Conservation (phyloP, 2,888 invertebrate species). For the Limnephilus lunatus region DNA sequence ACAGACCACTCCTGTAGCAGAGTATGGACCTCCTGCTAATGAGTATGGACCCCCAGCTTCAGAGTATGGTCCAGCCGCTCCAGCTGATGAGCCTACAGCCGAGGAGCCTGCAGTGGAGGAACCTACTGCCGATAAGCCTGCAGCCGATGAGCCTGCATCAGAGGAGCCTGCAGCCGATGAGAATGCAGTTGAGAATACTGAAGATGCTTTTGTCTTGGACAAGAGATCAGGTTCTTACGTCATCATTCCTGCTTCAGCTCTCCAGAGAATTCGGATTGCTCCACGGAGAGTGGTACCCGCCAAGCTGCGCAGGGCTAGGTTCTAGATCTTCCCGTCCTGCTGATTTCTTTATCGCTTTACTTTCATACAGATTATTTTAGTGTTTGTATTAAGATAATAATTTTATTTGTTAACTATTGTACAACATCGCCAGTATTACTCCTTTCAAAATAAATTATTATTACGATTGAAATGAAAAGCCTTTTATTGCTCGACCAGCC, state of each 20-base stretch:
- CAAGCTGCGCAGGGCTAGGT: slow-evolving; percentile 39
- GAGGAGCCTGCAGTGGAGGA: slow-evolving; percentile 33
- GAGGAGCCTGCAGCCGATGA: no score
- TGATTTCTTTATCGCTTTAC: background rate
- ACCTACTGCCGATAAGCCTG: slow-evolving; percentile 41
- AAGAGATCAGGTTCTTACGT: slow-evolving; percentile 45
- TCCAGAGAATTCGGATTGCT: slow-evolving; percentile 35
- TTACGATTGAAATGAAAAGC: background rate
- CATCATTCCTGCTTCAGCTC: slow-evolving; percentile 31
- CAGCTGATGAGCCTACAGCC: slow-evolving; percentile 6
- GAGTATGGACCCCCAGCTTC: slow-evolving; percentile 51
- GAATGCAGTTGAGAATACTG: no score
- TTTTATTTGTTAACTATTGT: background rate
- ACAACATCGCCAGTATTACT: background rate
- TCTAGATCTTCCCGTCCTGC: background rate
- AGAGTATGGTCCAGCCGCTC: slow-evolving; percentile 48
- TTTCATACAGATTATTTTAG: background rate
- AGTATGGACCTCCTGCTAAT: slow-evolving; percentile 46
- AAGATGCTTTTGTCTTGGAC: slow-evolving; percentile 5
- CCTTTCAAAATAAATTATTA: background rate
- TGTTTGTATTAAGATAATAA: background rate
- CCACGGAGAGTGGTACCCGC: slow-evolving; percentile 36
- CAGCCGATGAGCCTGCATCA: slow-evolving; percentile 35
- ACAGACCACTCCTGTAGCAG: slow-evolving; percentile 21
- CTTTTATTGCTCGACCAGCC: background rate